Percentiles rank a stretch among this genome's conserved stretches.
Conservation (phyloP, 2,113 vertebrate species). For the Mesoclemmys tuberculata region DNA sequence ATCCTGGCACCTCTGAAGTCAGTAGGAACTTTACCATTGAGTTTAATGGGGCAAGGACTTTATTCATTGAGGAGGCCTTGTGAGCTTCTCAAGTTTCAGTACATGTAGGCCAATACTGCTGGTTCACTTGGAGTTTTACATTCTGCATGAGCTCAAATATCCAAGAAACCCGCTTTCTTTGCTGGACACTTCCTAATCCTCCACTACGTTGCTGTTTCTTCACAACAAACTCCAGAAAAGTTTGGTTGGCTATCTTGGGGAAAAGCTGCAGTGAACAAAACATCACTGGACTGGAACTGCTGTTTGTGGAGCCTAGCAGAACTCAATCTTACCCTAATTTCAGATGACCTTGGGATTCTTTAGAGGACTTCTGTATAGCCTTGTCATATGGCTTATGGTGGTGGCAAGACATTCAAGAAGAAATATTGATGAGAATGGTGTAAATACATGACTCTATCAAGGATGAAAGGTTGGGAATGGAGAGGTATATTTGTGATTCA, state of each 20-base stretch:
- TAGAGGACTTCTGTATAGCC: neutral
- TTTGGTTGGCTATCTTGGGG: neutral
- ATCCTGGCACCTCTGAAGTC: no score
- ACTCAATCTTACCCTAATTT: neutral
- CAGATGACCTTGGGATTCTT: neutral
- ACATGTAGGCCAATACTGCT: neutral
- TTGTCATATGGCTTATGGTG: neutral
- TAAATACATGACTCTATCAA: neutral
- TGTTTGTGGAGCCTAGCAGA: neutral
- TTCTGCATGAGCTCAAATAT: neutral
- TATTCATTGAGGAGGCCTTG: neutral
- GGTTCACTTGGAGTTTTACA: neutral
- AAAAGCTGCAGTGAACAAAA: neutral
- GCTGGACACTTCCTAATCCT: neutral
- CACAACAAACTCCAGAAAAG: neutral
- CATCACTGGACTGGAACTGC: neutral
- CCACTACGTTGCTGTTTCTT: neutral
- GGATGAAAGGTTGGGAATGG: neutral
- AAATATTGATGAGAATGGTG: neutral
- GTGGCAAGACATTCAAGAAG: neutral
- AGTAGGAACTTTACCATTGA: no score
- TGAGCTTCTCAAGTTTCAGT: neutral
- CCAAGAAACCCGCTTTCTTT: neutral
- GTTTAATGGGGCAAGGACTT: neutral
- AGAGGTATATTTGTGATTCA: neutral